Evolutionary conservation across 2,797 vertebrate species (phyloP).

Genomic region (Pelobates cultripes): DNA sequence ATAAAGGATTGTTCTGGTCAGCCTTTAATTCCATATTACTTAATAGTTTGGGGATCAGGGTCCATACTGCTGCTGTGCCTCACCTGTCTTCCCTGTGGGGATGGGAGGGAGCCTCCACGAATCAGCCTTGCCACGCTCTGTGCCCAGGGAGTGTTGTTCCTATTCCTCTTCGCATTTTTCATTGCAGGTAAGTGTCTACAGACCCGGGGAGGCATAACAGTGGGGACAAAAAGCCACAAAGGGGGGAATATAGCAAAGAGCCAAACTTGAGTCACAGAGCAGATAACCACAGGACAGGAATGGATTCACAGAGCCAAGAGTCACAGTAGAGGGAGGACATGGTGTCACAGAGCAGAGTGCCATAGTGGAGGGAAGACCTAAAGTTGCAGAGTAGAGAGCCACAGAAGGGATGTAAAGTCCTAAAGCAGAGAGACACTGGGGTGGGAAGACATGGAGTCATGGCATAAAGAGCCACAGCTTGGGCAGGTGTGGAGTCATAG

Average conservation of each 20-base stretch:
- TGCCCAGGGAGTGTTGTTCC: not conserved
- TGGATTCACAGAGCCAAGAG: too few species aligned
- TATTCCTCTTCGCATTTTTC: conserved; percentile 53
- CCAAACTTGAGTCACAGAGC: too few species aligned
- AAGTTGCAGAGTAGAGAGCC: not conserved
- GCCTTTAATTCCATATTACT: conserved; percentile 46
- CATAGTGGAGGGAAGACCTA: not conserved
- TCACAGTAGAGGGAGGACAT: not conserved
- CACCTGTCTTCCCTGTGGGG: conserved; percentile 42
- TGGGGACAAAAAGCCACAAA: not conserved
- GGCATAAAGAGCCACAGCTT: not conserved
- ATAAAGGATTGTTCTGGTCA: conserved; percentile 50
- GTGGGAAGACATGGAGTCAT: not conserved
- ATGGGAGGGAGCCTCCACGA: not conserved
- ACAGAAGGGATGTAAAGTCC: not conserved
- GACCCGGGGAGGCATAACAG: too few species aligned
- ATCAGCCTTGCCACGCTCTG: not conserved
- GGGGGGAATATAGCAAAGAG: not conserved
- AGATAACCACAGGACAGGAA: too few species aligned
- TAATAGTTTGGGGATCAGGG: conserved; percentile 1
- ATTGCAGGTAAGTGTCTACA: conserved; percentile 39
- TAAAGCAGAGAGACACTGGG: not conserved
- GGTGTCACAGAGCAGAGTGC: not conserved
- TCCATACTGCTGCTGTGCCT: conserved; percentile 27
- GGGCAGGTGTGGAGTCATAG: not conserved